Evolutionary conservation across 2,888 invertebrate genomes (phyloP).

Genomic region (Seladonia tumulorum): DNA sequence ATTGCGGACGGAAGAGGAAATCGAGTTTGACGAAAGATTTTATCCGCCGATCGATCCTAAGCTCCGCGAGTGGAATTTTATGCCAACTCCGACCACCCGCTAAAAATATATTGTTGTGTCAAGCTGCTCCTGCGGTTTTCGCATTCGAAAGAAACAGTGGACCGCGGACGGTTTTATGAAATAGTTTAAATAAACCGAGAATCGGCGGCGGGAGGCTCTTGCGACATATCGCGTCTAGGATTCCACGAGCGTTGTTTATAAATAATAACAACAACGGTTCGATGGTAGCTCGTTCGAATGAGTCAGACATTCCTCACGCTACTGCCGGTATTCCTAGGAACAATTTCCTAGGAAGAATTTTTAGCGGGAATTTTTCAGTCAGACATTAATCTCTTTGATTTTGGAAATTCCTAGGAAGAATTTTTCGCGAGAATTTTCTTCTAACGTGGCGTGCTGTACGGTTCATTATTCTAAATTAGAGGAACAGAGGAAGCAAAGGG

Average conservation of each 20-base stretch:
- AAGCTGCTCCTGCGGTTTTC: neutral
- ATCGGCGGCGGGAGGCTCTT: neutral
- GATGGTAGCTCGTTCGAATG: neutral
- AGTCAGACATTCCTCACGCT: neutral
- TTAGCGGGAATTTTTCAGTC: neutral
- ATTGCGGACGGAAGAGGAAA: neutral
- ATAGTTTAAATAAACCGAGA: neutral
- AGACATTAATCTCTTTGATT: neutral
- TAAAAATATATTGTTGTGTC: conserved; percentile 42
- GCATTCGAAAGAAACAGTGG: neutral
- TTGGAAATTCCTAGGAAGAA: neutral
- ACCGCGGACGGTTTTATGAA: neutral
- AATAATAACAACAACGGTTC: neutral
- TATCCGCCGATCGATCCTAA: conserved; percentile 11
- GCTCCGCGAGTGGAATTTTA: conserved; percentile 18
- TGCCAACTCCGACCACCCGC: conserved; percentile 31
- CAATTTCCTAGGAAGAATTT: too few species aligned
- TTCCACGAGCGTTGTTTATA: neutral
- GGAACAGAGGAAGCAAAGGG: neutral
- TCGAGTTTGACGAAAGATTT: conserved; percentile 16
- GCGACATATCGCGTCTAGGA: neutral
- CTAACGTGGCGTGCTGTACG: neutral
- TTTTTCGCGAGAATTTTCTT: neutral
- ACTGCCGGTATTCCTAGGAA: neutral
- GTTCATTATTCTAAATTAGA: neutral